Conservation (phyloP, 2,797 vertebrate species). For the Rhinichthys osculus region DNA sequence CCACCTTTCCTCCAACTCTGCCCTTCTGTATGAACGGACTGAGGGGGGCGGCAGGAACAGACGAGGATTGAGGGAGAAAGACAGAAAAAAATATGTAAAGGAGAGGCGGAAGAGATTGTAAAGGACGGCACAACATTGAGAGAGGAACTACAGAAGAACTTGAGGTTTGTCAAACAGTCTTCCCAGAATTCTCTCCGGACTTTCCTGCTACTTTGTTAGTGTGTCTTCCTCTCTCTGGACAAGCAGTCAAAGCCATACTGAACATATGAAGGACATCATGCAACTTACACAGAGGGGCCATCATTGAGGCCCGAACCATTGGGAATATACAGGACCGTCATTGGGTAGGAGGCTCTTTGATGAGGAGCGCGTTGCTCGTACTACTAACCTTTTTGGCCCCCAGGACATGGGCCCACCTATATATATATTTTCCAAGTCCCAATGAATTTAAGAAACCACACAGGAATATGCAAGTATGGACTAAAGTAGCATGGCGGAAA, state of each 20-base stretch:
- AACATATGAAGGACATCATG: conserved; percentile 80
- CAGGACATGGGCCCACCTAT: not conserved
- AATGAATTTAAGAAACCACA: not conserved
- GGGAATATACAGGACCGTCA: not conserved
- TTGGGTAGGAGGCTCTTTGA: not conserved
- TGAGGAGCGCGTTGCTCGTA: not conserved
- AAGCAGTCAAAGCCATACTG: conserved; percentile 86
- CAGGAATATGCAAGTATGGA: conserved; percentile 45
- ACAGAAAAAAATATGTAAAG: conserved; percentile 22
- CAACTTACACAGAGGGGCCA: conserved; percentile 67
- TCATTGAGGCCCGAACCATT: not conserved
- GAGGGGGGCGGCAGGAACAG: conserved; percentile 79
- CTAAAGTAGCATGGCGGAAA: not conserved
- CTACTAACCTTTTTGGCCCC: not conserved
- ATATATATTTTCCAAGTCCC: not conserved
- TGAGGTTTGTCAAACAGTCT: conserved; percentile 52
- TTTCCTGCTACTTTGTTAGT: conserved; percentile 65
- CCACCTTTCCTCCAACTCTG: conserved; percentile 83
- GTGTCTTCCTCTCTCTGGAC: conserved; percentile 78
- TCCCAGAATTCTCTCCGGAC: conserved; percentile 51
- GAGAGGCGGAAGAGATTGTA: not conserved
- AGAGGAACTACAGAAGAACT: conserved; percentile 27
- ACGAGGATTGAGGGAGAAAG: conserved; percentile 76
- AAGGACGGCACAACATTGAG: conserved; percentile 29
- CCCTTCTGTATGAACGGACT: conserved; percentile 86